A percentile compares a stretch with the other conserved stretches of the same genome.
phyloP scores from a whole-genome alignment of 2,888 invertebrate species.

The Standfussiana lucernea region DNA sequence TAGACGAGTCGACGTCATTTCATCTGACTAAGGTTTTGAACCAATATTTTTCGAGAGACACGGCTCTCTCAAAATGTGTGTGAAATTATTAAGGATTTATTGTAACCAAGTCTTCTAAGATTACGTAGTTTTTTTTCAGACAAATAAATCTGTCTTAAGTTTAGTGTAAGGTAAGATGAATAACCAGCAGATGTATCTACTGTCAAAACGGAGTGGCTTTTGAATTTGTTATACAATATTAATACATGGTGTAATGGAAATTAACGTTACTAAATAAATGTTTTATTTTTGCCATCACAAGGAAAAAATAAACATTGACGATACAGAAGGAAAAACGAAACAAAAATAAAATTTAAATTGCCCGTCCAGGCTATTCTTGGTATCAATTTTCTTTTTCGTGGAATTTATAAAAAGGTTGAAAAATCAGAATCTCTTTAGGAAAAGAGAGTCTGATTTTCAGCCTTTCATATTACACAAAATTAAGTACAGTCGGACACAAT shows the following conservation, averaged over 20 bases:
- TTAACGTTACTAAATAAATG: neutral
- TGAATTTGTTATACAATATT: neutral
- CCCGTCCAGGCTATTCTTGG: neutral
- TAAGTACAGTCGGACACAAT: conserved; percentile 34
- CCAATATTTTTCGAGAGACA: conserved; percentile 17
- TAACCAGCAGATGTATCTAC: neutral
- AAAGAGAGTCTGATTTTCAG: no score
- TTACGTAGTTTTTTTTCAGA: neutral
- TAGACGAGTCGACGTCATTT: conserved; percentile 40
- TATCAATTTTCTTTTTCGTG: neutral
- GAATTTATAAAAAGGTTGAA: neutral
- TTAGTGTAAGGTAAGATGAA: neutral
- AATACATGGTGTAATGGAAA: neutral
- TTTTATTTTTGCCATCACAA: neutral
- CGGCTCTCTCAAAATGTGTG: conserved; percentile 1
- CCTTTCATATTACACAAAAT: neutral
- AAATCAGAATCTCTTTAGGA: neutral
- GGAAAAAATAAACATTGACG: neutral
- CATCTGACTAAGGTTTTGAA: conserved; percentile 18
- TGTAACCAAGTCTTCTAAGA: neutral
- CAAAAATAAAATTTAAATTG: neutral
- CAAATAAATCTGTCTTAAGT: neutral
- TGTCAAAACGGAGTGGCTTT: neutral
- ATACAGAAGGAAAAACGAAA: neutral
- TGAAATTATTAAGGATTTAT: neutral